Evolutionary conservation across 2,113 vertebrate genomes (phyloP), one percentile per base, ranked within the genome.

Genomic region (Daphoenositta chrysoptera): DNA sequence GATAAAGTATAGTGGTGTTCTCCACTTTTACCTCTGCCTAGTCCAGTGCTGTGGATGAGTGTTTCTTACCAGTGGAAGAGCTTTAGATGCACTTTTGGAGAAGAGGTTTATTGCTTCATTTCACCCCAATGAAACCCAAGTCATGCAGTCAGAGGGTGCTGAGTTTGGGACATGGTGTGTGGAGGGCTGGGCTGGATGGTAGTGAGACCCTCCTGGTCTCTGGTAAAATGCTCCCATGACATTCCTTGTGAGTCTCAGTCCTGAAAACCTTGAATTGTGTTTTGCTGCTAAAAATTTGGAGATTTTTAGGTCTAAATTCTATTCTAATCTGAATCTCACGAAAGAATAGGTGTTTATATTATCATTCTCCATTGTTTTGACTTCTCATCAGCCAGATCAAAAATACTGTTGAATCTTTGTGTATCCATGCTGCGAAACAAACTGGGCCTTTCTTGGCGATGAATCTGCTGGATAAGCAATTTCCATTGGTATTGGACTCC

Each of bases 151-250:
- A 1, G 6, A 64, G 51, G 11, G 5, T 37, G 16, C 26, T 63
- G 17, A 9, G 10, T 15, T 27, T 39, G 30, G 13, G 23, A 61
- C 40, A n/a, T 15, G 10, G 5, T n/a, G 27, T 2, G 1, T 27
- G 24, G 27, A 54, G 48, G 24, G 15, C 10, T 42, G 48, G 39
- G 8, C 6, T 13, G n/a, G 24, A 6, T 27, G 35, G 17, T 39
- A 23, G 15, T 20, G 39, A 77, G n/a, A 76, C 19, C 21, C 13
- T 60, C 13, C 16, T 47, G 11, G 5, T 53, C 64, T 56, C 2
- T 16, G 5, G 50, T 44, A 70, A 39, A 66, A 22, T 1, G 2
- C 4, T 79, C 8, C 40, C 5, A 0, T 35, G 54, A 6, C 1
- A 1, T 51, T 61, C 16, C 40, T 54, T 53, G 18, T 35, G 40